Evolutionary conservation across 1,140 invertebrate species (phyloP), one percentile per base, ranked within the genome.

Genomic region (Brachionus manjavacas): DNA sequence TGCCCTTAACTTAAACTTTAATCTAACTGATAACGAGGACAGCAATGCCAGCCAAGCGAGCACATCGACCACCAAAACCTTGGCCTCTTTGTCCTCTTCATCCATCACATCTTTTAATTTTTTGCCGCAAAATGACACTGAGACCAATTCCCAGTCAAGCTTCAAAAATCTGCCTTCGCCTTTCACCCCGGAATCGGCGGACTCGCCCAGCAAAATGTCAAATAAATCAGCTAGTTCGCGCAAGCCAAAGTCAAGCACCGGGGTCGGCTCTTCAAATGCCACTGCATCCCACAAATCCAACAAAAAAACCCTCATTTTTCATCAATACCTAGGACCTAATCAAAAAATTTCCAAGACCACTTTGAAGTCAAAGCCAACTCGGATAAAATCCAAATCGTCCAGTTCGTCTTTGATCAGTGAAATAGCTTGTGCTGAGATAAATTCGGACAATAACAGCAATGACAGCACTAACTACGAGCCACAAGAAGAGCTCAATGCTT

Each of bases 221-320:
- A 64, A 8, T 64, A 68, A 81, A 68, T 68, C 79, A 35, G 52
- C 14, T 25, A 7, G 68, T 16, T 41, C 31, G 31, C 68, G 68
- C 16, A 72, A 23, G 16, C 16, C 16, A 11, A 76, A 76, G 25
- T 49, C 20, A 25, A 43, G 8, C 16, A 35, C 41, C 14, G 41
- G 20, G 23, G 4, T 25, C 0, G 39, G 23, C 20, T 49, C 43
- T 1, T 76, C 72, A 1, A 41, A 12, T n/a, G 7, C 64, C 39
- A 20, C 31, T 7, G 31, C 35, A 11, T 72, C 35, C n/a, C 20
- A 16, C 16, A 80, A 60, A 80, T 80, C 76, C 9, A 80, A 80
- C 28, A 83, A 83, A 72, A 68, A 68, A 70, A 52, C 35, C 16
- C 60, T 83, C 11, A 83, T 68, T 49, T 83, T 83, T 72, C 81